These are phyloP conservation scores for Tipula unca DNA, from an alignment of 2,888 invertebrate species.

Conservation along the genomic window DNA sequence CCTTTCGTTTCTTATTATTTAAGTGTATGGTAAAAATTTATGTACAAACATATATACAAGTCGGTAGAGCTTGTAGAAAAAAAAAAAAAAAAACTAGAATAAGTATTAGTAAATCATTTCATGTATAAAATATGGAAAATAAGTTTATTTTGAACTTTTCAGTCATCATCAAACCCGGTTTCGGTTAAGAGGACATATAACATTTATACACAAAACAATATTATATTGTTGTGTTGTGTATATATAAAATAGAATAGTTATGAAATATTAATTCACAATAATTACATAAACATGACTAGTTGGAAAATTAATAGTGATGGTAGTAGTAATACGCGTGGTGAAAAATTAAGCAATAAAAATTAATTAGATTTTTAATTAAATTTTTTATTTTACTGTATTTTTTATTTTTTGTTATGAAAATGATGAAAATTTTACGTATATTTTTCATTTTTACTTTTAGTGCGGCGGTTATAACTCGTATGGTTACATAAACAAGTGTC, in stretches of 20 bases:
- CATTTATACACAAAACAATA: not conserved
- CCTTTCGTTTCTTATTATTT: not conserved
- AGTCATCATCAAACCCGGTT: conserved; percentile 15
- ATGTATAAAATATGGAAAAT: not conserved
- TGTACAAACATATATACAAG: not conserved
- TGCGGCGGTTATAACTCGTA: not conserved
- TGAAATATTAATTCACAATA: not conserved
- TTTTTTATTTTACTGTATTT: too few relatives aligned
- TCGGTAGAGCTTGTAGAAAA: not conserved
- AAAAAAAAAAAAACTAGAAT: not conserved
- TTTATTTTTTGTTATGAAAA: not conserved
- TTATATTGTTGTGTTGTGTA: not conserved
- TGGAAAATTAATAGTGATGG: not conserved
- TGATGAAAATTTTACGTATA: not conserved
- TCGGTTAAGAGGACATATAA: conserved; percentile 1
- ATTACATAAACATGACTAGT: not conserved
- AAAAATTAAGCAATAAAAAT: not conserved
- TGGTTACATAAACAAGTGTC: not conserved
- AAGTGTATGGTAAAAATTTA: not conserved
- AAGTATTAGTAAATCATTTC: not conserved
- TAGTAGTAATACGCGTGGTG: not conserved
- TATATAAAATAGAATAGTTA: not conserved
- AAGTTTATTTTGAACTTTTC: not conserved
- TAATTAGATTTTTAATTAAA: not conserved
- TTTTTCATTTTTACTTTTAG: not conserved